Base-by-base conservation (phyloP, 2,888 invertebrate genomes). In the Tenthredo livida region DNA sequence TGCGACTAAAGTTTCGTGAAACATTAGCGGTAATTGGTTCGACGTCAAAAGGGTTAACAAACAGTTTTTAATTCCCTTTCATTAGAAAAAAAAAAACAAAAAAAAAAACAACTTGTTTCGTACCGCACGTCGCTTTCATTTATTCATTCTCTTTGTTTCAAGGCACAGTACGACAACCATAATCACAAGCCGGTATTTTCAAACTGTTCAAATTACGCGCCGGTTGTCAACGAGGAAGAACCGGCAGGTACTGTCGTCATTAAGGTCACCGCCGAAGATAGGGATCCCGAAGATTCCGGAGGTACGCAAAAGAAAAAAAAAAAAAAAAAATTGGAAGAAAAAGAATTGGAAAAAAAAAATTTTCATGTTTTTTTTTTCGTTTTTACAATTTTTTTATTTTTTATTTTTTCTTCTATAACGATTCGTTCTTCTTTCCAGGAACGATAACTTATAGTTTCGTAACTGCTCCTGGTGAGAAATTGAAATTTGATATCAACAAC, bases 101-200 rank as follows among this genome's bases (percentile, higher is more conserved):
- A n/a, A n/a, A n/a, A 61, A 47, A 61, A 0, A 61, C 25, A 61
- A 21, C 12, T 21, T 61, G 61, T 61, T 25, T 25, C 21, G n/a
- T n/a, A n/a, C 12, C 9, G 9, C 12, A 21, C 10, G 12, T 73
- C 21, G 33, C 29, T 67, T 33, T 67, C 43, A 43, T 73, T 67
- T 73, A 43, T 73, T 43, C 2, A 73, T 73, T 73, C 72, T 43
- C 67, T 67, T 67, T 67, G 67, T 67, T 67, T 67, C 17, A 67
- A 67, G 67, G 67, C 86, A 73, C 88, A 88, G 75, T 89, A 89
- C 83, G 90, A 92, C 65, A 93, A 93, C 85, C 93, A 97, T 93
- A 97, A 97, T 93, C 97, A 97, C 92, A 98, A 98, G 91, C 98
- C 98, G 1, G 95, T 96, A 86, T 98, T 98, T 93, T 96, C 95